Conservation (phyloP, 2,888 invertebrate genomes). For the Clunio marinus region DNA sequence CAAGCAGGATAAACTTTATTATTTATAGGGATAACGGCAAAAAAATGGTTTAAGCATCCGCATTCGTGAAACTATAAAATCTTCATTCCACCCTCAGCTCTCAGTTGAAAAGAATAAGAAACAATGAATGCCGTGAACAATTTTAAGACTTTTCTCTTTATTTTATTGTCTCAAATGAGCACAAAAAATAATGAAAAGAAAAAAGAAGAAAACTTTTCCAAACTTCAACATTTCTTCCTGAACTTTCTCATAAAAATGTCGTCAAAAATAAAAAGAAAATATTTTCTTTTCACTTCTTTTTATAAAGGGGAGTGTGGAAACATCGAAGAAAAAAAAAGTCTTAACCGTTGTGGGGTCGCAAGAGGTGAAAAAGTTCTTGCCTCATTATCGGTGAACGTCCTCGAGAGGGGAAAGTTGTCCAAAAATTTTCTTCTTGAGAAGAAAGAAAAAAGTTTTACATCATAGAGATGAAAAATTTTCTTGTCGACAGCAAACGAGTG, state of each 20-base stretch:
- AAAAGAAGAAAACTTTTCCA: conserved; percentile 7
- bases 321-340: too few relatives aligned
- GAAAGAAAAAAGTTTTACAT: too few relatives aligned
- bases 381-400: neutral
- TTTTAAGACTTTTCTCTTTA: neutral
- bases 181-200: too few relatives aligned
- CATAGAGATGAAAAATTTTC: too few relatives aligned
- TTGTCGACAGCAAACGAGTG: neutral
- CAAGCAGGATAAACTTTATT: conserved; percentile 29
- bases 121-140: too few relatives aligned
- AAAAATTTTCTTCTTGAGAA: neutral
- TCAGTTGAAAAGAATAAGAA: neutral
- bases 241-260: conserved; percentile 17
- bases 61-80: neutral
- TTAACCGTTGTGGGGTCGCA: too few relatives aligned
- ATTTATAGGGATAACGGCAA: conserved; percentile 33
- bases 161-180: neutral
- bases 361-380: neutral
- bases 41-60: conserved; percentile 18
- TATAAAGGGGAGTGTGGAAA: too few relatives aligned
- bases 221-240: conserved; percentile 2
- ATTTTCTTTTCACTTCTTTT: too few relatives aligned
- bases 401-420: neutral
- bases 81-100: neutral
- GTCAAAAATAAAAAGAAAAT: neutral